These are phyloP conservation scores for Idaea aversata DNA, from an alignment of 2,888 invertebrate species.

Conservation along the genomic window DNA sequence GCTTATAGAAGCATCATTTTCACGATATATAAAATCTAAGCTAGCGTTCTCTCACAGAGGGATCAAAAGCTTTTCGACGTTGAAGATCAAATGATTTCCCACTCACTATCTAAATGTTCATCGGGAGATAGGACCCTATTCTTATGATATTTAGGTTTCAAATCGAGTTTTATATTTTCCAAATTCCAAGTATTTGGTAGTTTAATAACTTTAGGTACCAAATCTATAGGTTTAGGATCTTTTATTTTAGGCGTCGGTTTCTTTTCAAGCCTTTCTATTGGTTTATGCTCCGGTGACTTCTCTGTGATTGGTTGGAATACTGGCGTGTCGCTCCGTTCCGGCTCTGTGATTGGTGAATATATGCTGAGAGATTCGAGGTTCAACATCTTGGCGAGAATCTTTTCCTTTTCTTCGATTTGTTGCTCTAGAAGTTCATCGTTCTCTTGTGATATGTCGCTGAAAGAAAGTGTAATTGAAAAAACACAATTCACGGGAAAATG, in stretches of 20 bases:
- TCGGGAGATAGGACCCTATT: slow-evolving; percentile 57
- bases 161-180: slow-evolving; percentile 68
- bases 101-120: slow-evolving; percentile 65
- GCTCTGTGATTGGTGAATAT: not conserved
- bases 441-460: slow-evolving; percentile 75
- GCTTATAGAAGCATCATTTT: too few relatives aligned
- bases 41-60: not conserved
- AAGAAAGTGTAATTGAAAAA: slow-evolving; percentile 21
- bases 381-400: slow-evolving; percentile 83
- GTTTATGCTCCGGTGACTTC: slow-evolving; percentile 15
- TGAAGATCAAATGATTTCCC: slow-evolving; percentile 67
- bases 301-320: slow-evolving; percentile 9
- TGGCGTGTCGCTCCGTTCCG: not conserved
- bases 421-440: slow-evolving; percentile 84
- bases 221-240: slow-evolving; percentile 41
- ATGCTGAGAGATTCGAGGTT: slow-evolving; percentile 80
- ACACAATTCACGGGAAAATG: not conserved
- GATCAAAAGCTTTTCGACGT: not conserved
- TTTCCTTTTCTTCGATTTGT: slow-evolving; percentile 88
- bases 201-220: slow-evolving; percentile 72
- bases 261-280: slow-evolving; percentile 12
- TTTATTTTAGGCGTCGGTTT: slow-evolving; percentile 19
- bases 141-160: slow-evolving; percentile 53
- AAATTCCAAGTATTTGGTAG: slow-evolving; percentile 82
- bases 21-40: not conserved